Base-by-base conservation (phyloP, 1,140 invertebrate species). In the Drosophila erecta region DNA sequence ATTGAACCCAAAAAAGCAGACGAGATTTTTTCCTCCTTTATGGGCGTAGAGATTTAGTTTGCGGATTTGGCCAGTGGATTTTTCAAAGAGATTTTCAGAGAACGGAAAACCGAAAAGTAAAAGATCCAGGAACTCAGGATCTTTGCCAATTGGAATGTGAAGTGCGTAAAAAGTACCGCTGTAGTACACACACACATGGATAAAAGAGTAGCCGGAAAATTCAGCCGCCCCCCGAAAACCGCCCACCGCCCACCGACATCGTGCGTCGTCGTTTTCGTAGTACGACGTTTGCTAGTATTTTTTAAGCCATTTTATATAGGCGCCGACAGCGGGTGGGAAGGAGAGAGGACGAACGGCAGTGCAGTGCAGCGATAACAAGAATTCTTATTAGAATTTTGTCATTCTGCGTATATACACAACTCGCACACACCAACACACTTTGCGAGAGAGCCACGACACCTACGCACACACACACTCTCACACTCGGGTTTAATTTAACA, bases 311-410 rank as follows among this genome's bases (percentile, higher is more conserved):
- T 81, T 73, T 71, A 37, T 57, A 38, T 51, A 47, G 38, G 37
- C 20, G 38, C 44, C 51, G 46, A 40, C 38, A 30, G 0, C 1
- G 35, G 38, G 44, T 3, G 55, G 7, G 8, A 33, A 20, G 6
- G 37, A 61, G 47, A 57, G 38, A 11, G 30, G 12, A 17, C 3
- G 41, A 17, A 20, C 7, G 17, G 17, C 1, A 15, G 10, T 8
- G 41, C 17, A 11, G 27, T 66, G 59, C 47, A 55, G 64, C 70
- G 83, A 87, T 81, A 86, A 87, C 69, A 72, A 64, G 78, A 70
- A 79, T 81, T 86, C 83, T 72, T 87, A 87, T 86, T 81, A 81
- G 78, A 86, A 79, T 81, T 81, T 81, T 76, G 65, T 78, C 79
- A 79, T 62, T 87, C 71, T 79, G 79, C 76, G 76, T 81, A 81